Percentiles rank a stretch among this genome's conserved stretches.
These are phyloP conservation scores for Abrostola triplasia DNA, from an alignment of 2,888 invertebrate species.

Conservation along the genomic window DNA sequence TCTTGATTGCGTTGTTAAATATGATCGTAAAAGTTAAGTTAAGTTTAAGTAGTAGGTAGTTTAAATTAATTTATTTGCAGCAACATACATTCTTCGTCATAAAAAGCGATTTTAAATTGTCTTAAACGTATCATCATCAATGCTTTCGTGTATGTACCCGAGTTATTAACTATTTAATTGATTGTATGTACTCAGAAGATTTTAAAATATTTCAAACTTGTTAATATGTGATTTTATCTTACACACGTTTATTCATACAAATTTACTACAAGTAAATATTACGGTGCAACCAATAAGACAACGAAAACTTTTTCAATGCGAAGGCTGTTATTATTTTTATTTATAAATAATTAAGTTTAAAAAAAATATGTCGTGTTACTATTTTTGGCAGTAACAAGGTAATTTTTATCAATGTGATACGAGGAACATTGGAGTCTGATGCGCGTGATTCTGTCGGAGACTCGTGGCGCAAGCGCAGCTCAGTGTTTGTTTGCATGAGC, in stretches of 20 bases:
- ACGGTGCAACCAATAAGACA: too few relatives aligned
- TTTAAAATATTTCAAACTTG: too few relatives aligned
- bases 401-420: not conserved
- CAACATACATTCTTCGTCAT: not conserved
- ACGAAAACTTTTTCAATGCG: too few relatives aligned
- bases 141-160: not conserved
- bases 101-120: conserved; percentile 6
- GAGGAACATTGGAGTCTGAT: conserved; percentile 4
- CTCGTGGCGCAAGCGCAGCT: conserved; percentile 55
- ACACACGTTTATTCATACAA: too few relatives aligned
- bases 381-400: conserved; percentile 9
- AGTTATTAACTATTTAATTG: too few relatives aligned
- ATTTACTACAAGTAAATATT: too few relatives aligned
- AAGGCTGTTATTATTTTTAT: too few relatives aligned
- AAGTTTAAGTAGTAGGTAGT: conserved; percentile 55
- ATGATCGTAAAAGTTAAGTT: conserved; percentile 43
- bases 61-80: conserved; percentile 41
- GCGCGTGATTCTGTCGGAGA: conserved; percentile 62
- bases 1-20: conserved; percentile 30
- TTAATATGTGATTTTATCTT: too few relatives aligned
- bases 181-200: too few relatives aligned
- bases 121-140: not conserved
- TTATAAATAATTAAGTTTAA: too few relatives aligned
- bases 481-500: conserved; percentile 66
- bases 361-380: too few relatives aligned